A percentile compares a stretch with the other conserved stretches of the same genome.
Evolutionary conservation across 2,797 vertebrate species (phyloP).

Genomic region (Ammospiza maritima): DNA sequence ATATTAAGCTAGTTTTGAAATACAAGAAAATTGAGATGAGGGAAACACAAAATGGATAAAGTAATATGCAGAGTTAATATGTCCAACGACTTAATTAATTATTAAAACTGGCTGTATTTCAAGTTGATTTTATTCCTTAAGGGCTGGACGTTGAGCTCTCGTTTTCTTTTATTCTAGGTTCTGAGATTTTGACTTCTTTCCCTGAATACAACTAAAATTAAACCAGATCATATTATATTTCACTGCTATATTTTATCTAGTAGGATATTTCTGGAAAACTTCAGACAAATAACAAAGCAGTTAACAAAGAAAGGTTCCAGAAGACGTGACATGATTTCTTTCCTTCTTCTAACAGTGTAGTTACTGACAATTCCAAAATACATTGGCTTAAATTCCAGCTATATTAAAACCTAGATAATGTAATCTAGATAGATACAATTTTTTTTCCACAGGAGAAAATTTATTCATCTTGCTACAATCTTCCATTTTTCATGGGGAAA

Average conservation of each 20-base stretch:
- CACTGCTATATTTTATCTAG: background rate
- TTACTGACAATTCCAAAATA: background rate
- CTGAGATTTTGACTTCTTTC: constrained; percentile 5
- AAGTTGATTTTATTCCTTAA: background rate
- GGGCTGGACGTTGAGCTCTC: background rate
- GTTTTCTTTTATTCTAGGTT: background rate
- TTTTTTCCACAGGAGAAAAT: background rate
- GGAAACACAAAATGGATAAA: background rate
- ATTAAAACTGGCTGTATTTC: background rate
- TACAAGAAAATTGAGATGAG: background rate
- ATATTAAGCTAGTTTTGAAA: background rate
- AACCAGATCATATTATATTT: background rate
- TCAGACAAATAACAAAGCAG: background rate
- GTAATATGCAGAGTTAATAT: background rate
- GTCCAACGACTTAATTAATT: background rate
- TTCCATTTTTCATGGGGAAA: background rate
- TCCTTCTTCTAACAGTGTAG: background rate
- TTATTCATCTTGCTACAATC: background rate
- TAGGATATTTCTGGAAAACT: constrained; percentile 17
- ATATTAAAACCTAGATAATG: background rate
- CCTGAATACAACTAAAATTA: constrained; percentile 2
- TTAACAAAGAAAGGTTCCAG: background rate
- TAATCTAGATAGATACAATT: background rate
- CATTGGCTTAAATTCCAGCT: background rate
- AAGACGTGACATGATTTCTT: background rate